Percentiles rank a stretch among this genome's conserved stretches.
Conservation (phyloP, 2,888 invertebrate genomes). For the Phengaris alcon region DNA sequence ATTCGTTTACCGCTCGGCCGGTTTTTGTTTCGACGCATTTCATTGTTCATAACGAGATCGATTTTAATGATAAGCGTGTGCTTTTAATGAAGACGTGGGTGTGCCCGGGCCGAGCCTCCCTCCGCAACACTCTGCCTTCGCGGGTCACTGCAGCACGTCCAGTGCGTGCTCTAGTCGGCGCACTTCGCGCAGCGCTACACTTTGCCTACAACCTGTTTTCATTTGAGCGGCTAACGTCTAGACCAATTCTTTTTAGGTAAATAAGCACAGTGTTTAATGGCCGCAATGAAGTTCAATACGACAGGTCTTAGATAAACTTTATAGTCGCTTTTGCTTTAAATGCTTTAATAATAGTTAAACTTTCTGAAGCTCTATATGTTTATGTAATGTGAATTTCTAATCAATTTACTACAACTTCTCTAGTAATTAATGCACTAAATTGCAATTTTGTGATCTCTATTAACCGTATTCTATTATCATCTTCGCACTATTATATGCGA, state of each 20-base stretch:
- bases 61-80: constrained; percentile 67
- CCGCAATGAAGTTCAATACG: not conserved
- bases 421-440: not conserved
- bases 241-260: not conserved
- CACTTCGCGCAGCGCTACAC: not conserved
- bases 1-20: constrained; percentile 70
- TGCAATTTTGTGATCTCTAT: not conserved
- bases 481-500: not conserved
- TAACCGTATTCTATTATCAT: not conserved
- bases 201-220: constrained; percentile 14
- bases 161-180: not conserved
- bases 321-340: not conserved
- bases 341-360: not conserved
- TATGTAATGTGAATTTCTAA: not conserved
- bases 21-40: constrained; percentile 74
- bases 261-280: constrained; percentile 11
- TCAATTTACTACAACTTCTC: not conserved
- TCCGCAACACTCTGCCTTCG: not conserved
- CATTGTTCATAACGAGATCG: constrained; percentile 77
- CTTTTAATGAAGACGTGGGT: constrained; percentile 76
- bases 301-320: constrained; percentile 19
- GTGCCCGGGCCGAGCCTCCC: constrained; percentile 44
- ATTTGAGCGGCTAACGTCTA: constrained; percentile 18
- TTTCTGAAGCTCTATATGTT: not conserved
- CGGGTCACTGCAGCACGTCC: not conserved